Percentiles rank a stretch among this genome's conserved stretches.
phyloP scores from a whole-genome alignment of 2,888 invertebrate genomes.

The Podabrus alpinus region DNA sequence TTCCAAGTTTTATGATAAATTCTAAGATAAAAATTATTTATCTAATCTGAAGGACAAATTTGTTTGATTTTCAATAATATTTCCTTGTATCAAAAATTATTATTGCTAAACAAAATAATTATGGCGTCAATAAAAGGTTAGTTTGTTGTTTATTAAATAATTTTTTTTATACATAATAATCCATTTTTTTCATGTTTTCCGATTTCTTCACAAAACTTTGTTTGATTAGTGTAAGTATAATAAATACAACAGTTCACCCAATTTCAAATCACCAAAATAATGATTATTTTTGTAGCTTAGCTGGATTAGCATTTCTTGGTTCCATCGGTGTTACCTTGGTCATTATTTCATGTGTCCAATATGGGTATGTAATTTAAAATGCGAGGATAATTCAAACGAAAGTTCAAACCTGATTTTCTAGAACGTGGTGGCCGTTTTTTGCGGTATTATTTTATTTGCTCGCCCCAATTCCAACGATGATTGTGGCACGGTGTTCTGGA shows the following conservation, averaged over 20 bases:
- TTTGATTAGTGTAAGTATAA: neutral
- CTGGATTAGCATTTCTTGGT: slow-evolving; percentile 89
- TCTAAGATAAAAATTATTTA: neutral
- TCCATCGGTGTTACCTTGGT: slow-evolving; percentile 97
- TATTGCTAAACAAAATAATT: neutral
- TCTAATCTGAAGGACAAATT: neutral
- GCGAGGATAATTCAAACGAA: neutral
- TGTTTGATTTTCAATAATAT: neutral
- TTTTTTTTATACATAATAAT: neutral
- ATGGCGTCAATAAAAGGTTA: neutral
- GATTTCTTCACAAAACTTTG: neutral
- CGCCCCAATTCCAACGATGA: slow-evolving; percentile 89
- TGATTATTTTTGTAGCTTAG: slow-evolving; percentile 72
- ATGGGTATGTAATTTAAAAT: slow-evolving; percentile 64
- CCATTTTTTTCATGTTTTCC: neutral
- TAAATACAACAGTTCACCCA: too few relatives aligned
- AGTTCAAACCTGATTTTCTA: slow-evolving; percentile 53
- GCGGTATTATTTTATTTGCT: slow-evolving; percentile 92
- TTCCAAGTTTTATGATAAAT: neutral
- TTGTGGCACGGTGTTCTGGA: slow-evolving; percentile 75
- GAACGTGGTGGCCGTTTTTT: slow-evolving; percentile 98
- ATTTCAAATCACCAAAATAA: too few relatives aligned
- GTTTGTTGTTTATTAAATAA: too few relatives aligned
- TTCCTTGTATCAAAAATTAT: neutral
- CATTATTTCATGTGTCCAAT: slow-evolving; percentile 91